Evolutionary conservation across 92 coral and sea anemone species (phyloP).

Genomic region (Phenganax stokvisi): DNA sequence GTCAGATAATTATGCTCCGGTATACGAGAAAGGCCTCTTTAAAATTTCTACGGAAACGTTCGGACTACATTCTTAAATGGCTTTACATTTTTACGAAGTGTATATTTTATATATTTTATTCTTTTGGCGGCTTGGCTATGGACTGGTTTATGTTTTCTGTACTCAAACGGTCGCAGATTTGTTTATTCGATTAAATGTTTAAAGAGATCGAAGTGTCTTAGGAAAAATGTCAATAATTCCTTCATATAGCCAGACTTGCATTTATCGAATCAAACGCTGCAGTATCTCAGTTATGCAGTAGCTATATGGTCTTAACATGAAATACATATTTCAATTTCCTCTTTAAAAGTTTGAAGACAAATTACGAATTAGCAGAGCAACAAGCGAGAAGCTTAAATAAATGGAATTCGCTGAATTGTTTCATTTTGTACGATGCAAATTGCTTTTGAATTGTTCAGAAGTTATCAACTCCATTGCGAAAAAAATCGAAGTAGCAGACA

Average conservation of each 20-base stretch:
- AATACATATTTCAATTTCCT: background rate
- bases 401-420: background rate
- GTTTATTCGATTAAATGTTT: background rate
- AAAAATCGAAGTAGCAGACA: background rate
- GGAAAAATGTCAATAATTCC: background rate
- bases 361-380: background rate
- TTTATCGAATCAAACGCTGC: background rate
- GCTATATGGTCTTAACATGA: background rate
- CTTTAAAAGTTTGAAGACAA: background rate
- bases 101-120: background rate
- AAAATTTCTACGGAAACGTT: background rate
- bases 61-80: background rate
- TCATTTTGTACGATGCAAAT: background rate
- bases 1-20: background rate
- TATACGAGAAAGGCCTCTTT: background rate
- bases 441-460: background rate
- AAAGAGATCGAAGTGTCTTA: background rate
- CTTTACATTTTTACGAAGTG: background rate
- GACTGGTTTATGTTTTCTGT: background rate
- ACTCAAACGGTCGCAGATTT: background rate
- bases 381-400: background rate
- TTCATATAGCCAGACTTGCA: background rate
- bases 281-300: background rate
- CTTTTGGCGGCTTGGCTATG: background rate
- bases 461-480: constrained; percentile 6